Conservation (phyloP, 2,797 vertebrate genomes). For the Podarcis lilfordi region DNA sequence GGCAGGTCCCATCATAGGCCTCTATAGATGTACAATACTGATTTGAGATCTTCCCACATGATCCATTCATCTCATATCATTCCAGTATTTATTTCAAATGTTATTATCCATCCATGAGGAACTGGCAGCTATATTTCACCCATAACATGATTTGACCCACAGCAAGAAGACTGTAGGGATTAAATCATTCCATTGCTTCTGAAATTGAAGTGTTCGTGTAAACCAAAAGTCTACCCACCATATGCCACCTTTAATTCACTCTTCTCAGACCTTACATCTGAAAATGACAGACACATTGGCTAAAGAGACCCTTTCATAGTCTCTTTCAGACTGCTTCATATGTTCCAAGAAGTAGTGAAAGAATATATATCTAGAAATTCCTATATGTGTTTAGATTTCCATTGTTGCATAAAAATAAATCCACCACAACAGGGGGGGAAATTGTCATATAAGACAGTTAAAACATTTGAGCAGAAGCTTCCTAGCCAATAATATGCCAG, state of each 20-base stretch:
- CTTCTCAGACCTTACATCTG: neutral
- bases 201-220: neutral
- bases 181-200: neutral
- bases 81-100: neutral
- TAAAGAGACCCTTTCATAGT: neutral
- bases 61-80: neutral
- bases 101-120: neutral
- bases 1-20: neutral
- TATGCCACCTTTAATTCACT: no score
- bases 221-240: neutral
- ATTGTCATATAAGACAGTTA: no score
- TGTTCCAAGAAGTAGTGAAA: neutral
- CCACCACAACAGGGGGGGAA: no score
- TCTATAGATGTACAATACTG: neutral
- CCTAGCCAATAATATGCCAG: neutral
- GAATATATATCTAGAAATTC: neutral
- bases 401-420: neutral
- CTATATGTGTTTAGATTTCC: neutral
- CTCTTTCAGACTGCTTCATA: neutral
- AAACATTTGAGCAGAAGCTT: neutral
- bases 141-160: neutral
- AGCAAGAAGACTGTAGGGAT: neutral
- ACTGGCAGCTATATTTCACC: neutral
- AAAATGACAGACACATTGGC: neutral
- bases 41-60: neutral